Evolutionary conservation across 1,140 invertebrate genomes (phyloP).

Genomic region (Diprion similis): DNA sequence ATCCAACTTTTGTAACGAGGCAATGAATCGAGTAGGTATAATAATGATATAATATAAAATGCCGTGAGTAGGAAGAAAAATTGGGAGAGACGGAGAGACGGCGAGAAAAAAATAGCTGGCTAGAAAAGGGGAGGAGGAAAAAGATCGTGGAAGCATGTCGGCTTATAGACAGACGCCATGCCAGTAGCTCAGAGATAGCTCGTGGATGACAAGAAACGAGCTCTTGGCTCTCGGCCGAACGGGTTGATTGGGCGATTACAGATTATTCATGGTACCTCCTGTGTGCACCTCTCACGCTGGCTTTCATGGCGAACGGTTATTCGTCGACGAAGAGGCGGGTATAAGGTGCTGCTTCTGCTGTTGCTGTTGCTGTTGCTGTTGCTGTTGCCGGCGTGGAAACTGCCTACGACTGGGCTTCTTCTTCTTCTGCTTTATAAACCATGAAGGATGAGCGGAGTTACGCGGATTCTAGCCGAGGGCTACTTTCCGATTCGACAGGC

Average conservation of each 20-base stretch:
- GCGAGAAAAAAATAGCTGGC: neutral
- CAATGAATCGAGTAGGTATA: no score
- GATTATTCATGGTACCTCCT: slow-evolving; percentile 48
- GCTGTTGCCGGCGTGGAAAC: no score
- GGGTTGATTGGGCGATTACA: slow-evolving; percentile 48
- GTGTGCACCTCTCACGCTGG: neutral
- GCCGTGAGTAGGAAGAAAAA: neutral
- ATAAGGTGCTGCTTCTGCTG: neutral
- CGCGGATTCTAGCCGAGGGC: slow-evolving; percentile 9
- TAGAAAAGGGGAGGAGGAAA: neutral
- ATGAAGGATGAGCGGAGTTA: slow-evolving; percentile 10
- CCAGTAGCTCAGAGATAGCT: slow-evolving; percentile 29
- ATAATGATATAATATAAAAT: no score
- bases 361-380: no score
- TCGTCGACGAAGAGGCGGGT: neutral
- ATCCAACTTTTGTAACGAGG: no score
- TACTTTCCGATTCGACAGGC: slow-evolving; percentile 6
- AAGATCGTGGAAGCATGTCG: neutral
- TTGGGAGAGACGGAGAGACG: neutral
- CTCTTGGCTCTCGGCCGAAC: slow-evolving; percentile 33
- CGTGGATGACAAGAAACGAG: slow-evolving; percentile 43
- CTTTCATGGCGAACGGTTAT: neutral
- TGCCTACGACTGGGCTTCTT: neutral
- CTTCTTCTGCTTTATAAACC: slow-evolving; percentile 15
- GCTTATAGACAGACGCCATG: slow-evolving; percentile 50